phyloP scores from a whole-genome alignment of 2,797 vertebrate genomes.

The Gobio occitaniae region DNA sequence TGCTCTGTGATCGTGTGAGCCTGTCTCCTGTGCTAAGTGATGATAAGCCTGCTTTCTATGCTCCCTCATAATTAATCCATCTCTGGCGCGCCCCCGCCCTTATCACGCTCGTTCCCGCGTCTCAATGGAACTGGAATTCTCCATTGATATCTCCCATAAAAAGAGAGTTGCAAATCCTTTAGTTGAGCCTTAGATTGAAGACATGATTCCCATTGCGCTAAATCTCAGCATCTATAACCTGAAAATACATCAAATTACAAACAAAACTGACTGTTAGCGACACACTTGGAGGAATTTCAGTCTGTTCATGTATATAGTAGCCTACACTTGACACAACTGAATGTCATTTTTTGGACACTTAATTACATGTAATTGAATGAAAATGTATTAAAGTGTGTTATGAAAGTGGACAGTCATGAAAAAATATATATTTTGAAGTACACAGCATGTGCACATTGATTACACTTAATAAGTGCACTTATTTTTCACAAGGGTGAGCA shows the following conservation, averaged over 20 bases:
- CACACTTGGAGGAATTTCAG: conserved; percentile 81
- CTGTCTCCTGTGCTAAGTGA: conserved; percentile 90
- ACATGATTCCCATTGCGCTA: conserved; percentile 86
- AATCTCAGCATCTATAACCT: conserved; percentile 86
- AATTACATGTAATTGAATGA: neutral
- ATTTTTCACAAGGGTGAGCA: neutral
- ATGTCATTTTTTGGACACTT: neutral
- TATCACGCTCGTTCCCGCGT: conserved; percentile 88
- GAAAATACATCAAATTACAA: conserved; percentile 82
- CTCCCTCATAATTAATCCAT: conserved; percentile 95
- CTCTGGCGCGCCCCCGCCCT: conserved; percentile 89
- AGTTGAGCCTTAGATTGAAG: conserved; percentile 89
- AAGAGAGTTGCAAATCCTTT: conserved; percentile 83
- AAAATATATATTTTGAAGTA: neutral
- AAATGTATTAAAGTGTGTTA: neutral
- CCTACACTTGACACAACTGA: neutral
- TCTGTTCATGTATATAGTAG: conserved; percentile 73
- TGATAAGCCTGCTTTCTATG: conserved; percentile 93
- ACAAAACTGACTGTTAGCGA: conserved; percentile 83
- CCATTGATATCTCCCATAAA: conserved; percentile 86
- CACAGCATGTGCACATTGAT: neutral
- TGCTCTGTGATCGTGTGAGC: conserved; percentile 92
- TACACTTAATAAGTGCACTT: neutral
- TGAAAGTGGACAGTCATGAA: neutral
- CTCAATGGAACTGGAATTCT: conserved; percentile 90